phyloP scores from a whole-genome alignment of 2,113 vertebrate genomes.

The Rhegmatorhina hoffmannsi region DNA sequence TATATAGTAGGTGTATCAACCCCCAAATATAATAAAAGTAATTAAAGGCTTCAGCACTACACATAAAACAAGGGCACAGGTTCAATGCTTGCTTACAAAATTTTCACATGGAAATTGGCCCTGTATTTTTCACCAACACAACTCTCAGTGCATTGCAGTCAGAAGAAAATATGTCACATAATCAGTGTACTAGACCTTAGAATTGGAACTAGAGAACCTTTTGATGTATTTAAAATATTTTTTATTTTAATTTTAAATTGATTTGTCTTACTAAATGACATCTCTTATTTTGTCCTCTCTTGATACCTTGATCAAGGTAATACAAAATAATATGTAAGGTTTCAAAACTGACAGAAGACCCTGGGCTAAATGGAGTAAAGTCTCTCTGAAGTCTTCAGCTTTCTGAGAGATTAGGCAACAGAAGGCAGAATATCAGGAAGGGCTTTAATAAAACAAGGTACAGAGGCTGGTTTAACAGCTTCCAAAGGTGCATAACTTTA shows the following conservation, averaged over 20 bases:
- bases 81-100: neutral
- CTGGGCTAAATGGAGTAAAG: neutral
- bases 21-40: neutral
- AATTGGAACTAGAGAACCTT: neutral
- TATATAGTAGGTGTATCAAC: neutral
- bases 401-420: neutral
- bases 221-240: neutral
- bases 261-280: neutral
- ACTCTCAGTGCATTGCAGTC: neutral
- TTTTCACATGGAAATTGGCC: neutral
- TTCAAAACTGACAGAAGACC: neutral
- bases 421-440: neutral
- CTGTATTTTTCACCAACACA: neutral
- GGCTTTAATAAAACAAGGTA: neutral
- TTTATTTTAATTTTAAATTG: constrained; percentile 2
- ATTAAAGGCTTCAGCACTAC: neutral
- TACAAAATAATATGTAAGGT: neutral
- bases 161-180: neutral
- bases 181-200: neutral
- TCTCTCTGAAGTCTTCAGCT: neutral
- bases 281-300: neutral
- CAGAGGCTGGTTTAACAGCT: neutral
- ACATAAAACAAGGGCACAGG: neutral
- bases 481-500: neutral
- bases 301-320: neutral